These are phyloP conservation scores for Sinohyriopsis cumingii DNA, from an alignment of 2,888 invertebrate species.

Conservation along the genomic window DNA sequence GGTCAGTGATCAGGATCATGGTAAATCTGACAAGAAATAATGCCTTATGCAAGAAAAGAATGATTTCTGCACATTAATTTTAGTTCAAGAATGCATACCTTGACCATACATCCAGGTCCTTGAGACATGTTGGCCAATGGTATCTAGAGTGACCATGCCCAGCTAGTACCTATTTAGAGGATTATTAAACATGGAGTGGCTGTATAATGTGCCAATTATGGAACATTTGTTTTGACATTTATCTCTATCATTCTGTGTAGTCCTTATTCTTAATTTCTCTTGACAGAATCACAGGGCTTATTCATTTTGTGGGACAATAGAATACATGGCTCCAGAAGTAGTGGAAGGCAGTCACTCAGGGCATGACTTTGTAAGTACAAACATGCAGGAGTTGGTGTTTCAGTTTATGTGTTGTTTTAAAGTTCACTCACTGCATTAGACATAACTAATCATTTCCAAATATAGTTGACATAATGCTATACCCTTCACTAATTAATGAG, in stretches of 20 bases:
- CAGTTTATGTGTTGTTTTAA: neutral
- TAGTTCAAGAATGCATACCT: too few species aligned
- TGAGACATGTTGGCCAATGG: too few species aligned
- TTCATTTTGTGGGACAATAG: slow-evolving; percentile 98
- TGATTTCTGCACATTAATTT: too few species aligned
- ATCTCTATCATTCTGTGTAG: neutral
- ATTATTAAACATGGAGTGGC: neutral
- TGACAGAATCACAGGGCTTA: slow-evolving; percentile 85
- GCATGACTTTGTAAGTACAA: slow-evolving; percentile 90
- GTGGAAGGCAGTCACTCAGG: slow-evolving; percentile 88
- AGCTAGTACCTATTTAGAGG: too few species aligned
- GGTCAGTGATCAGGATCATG: too few species aligned
- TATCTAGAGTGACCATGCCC: too few species aligned
- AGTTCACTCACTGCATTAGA: neutral
- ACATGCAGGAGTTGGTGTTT: neutral
- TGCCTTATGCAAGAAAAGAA: too few species aligned
- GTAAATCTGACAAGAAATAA: too few species aligned
- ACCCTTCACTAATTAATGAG: too few species aligned
- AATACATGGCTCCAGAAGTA: slow-evolving; percentile 96
- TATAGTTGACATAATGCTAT: too few species aligned
- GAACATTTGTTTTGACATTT: neutral
- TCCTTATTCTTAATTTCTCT: slow-evolving; percentile 10
- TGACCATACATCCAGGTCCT: too few species aligned
- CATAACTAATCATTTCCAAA: neutral
- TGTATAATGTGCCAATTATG: neutral